Conservation (phyloP, 2,888 invertebrate genomes). For the Octodonta nipae region DNA sequence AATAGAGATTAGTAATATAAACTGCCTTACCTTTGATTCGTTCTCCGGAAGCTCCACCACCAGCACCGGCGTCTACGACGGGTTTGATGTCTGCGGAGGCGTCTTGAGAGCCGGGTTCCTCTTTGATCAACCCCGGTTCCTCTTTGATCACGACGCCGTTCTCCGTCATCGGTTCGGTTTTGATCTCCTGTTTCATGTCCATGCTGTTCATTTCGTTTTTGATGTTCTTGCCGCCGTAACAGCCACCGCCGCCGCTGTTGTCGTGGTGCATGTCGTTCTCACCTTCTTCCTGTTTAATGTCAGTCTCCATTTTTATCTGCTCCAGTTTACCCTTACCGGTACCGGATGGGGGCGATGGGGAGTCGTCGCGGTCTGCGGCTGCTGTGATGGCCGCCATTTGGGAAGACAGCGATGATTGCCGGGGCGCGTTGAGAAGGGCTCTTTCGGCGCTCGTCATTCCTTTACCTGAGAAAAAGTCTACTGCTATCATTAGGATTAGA, state of each 20-base stretch:
- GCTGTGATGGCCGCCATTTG: constrained; percentile 62
- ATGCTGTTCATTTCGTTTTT: constrained; percentile 39
- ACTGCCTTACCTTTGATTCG: neutral
- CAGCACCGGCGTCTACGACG: constrained; percentile 33
- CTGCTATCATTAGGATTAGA: too few relatives aligned
- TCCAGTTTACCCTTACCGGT: constrained; percentile 52
- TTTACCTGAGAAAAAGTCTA: too few relatives aligned
- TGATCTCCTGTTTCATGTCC: constrained; percentile 42
- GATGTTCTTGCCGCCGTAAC: constrained; percentile 32
- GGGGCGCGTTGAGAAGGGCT: constrained; percentile 38
- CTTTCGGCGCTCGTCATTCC: constrained; percentile 43
- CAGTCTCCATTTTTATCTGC: constrained; percentile 47
- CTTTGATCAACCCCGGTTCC: constrained; percentile 35
- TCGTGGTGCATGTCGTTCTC: constrained; percentile 41
- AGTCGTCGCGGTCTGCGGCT: constrained; percentile 49
- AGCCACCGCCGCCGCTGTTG: constrained; percentile 46
- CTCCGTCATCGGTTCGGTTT: constrained; percentile 46
- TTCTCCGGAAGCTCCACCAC: constrained; percentile 23
- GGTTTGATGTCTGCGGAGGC: constrained; percentile 47
- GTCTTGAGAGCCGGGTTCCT: constrained; percentile 47
- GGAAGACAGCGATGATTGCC: constrained; percentile 45
- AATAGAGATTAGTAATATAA: neutral
- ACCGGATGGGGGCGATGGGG: constrained; percentile 45
- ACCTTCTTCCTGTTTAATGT: constrained; percentile 53
- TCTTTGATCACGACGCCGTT: constrained; percentile 39